These are phyloP conservation scores for Sebastes matsubarae DNA, from an alignment of 2,797 vertebrate species.

Conservation along the genomic window DNA sequence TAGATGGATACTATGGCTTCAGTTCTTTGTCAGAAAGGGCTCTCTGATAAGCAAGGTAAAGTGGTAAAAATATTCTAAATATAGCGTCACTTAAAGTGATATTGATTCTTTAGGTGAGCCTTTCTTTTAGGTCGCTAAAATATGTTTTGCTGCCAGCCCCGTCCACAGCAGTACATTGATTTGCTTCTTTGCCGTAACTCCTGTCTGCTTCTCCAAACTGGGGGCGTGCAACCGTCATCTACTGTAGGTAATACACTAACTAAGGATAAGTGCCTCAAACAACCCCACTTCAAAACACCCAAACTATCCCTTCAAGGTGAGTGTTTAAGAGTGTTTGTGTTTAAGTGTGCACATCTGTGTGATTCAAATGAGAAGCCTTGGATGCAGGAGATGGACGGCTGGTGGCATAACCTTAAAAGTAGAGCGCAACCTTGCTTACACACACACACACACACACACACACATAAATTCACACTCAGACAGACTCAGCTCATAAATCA, in stretches of 20 bases:
- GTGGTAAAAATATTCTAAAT: too few species aligned
- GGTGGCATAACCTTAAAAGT: conserved; percentile 28
- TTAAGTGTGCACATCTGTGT: background rate
- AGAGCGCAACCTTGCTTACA: conserved; percentile 19
- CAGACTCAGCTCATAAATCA: conserved; percentile 59
- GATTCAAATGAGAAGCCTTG: conserved; percentile 12
- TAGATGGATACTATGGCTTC: too few species aligned
- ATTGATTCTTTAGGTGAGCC: background rate
- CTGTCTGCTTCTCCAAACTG: background rate
- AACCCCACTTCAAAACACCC: background rate
- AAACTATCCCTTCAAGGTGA: background rate
- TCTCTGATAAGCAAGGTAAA: too few species aligned
- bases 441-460: background rate
- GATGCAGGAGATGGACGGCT: conserved; percentile 1
- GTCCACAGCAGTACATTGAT: background rate
- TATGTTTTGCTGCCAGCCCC: background rate
- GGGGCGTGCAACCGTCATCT: background rate
- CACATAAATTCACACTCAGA: conserved; percentile 2
- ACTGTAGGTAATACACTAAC: background rate
- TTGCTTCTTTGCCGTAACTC: background rate
- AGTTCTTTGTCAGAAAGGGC: too few species aligned
- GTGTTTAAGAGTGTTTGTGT: background rate
- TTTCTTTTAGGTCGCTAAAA: background rate
- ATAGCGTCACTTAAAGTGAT: background rate
- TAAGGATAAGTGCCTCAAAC: background rate